These are phyloP conservation scores for Corythaixoides concolor DNA, from an alignment of 2,113 vertebrate genomes.

Conservation along the genomic window DNA sequence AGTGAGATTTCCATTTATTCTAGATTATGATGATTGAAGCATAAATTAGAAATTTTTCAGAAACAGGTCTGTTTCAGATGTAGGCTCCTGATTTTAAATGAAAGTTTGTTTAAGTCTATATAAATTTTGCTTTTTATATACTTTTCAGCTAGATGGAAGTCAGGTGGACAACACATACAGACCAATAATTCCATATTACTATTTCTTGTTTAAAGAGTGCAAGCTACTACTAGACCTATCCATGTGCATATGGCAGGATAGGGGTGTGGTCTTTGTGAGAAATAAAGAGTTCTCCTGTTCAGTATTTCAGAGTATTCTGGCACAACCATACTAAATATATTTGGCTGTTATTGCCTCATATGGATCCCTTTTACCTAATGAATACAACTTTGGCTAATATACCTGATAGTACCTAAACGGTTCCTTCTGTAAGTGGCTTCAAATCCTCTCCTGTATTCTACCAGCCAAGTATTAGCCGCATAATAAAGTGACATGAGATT, in stretches of 20 bases:
- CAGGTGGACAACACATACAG: not conserved
- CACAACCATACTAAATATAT: not conserved
- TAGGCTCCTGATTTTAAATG: not conserved
- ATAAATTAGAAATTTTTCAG: not conserved
- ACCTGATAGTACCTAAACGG: not conserved
- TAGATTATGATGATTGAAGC: not conserved
- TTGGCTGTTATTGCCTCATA: not conserved
- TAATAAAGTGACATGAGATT: not conserved
- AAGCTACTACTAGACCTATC: not conserved
- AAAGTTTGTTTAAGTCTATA: not conserved
- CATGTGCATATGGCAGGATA: not conserved
- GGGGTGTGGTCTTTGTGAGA: not conserved
- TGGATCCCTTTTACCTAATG: not conserved
- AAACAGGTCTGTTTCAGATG: not conserved
- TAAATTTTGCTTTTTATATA: not conserved
- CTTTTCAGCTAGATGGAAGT: not conserved
- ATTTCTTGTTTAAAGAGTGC: not conserved
- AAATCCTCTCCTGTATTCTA: not conserved
- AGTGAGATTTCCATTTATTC: not conserved
- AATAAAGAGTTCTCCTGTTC: not conserved
- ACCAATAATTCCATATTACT: not conserved
- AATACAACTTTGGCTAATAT: not conserved
- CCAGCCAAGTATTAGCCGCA: not conserved
- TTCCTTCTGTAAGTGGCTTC: not conserved
- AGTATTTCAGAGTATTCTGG: not conserved